Base-by-base conservation (phyloP, 2,888 invertebrate species). In the Exocentrus adspersus region DNA sequence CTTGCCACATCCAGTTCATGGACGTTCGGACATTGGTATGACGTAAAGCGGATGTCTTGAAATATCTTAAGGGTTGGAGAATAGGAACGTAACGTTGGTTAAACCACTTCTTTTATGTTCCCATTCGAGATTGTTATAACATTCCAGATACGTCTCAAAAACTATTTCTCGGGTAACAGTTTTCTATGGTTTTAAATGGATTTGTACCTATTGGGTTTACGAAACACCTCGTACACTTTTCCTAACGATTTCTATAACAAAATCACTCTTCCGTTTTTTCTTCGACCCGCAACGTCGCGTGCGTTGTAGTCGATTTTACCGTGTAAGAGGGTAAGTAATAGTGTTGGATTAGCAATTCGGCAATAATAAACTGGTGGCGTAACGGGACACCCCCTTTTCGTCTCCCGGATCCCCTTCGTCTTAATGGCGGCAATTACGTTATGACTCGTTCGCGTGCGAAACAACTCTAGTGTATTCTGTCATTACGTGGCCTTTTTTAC, bases 371-470 rank as follows among this genome's bases (percentile, higher is more conserved):
- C 68, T 68, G 73, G n/a, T 68, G 72, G 72, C 68, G 73, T 75
- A 75, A 75, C 72, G 71, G 73, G 65, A 37, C 51, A 19, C 56
- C 30, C 57, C 19, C 51, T 16, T 21, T 14, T 3, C 20, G 2
- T 28, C 46, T 48, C 5, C 45, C 1, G 30, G n/a, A n/a, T n/a
- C n/a, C n/a, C 21, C 42, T 58, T 14, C 20, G 19, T 61, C 73
- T 71, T 74, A 76, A 78, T 78, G 78, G 78, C 73, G 77, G 77
- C 80, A 80, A 80, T 80, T 80, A 80, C 75, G 72, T 80, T 80
- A 80, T 79, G 78, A 76, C 75, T 75, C 68, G 75, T 79, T 80
- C 73, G 80, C 80, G 80, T 80, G 80, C 71, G 64, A 70, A 65
- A 67, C 69, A 73, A 75, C 75, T 73, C 76, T 72, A 74, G 72